These are phyloP conservation scores for Siderastrea radians DNA, from an alignment of 92 coral and sea anemone species.

Conservation along the genomic window DNA sequence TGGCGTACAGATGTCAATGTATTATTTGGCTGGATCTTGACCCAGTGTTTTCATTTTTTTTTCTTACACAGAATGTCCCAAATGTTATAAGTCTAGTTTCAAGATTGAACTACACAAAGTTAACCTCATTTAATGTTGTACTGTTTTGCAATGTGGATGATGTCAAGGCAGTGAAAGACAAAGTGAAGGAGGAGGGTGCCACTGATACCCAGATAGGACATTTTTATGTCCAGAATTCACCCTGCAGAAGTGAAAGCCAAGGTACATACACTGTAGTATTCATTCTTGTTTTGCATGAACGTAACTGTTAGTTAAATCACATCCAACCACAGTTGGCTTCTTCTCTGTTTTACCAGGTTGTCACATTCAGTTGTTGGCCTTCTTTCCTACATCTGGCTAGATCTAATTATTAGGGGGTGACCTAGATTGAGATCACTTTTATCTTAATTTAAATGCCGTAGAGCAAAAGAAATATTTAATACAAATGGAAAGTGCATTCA, in stretches of 20 bases:
- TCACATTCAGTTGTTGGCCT: too few relatives aligned
- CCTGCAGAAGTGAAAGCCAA: constrained; percentile 1
- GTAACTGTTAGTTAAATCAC: too few relatives aligned
- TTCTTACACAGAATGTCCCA: constrained; percentile 5
- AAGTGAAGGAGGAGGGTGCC: constrained; percentile 36
- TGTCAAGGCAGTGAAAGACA: constrained; percentile 16
- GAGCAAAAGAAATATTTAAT: too few relatives aligned
- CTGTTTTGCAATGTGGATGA: constrained; percentile 22
- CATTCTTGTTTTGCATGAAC: background rate
- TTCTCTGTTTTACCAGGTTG: background rate
- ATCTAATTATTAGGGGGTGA: too few relatives aligned
- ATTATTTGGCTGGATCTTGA: too few relatives aligned
- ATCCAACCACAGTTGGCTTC: background rate
- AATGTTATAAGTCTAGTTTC: background rate
- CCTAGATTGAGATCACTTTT: too few relatives aligned
- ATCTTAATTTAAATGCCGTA: too few relatives aligned
- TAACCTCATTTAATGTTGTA: constrained; percentile 15
- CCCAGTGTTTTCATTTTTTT: background rate
- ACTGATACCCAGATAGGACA: constrained; percentile 14
- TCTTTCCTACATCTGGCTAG: too few relatives aligned
- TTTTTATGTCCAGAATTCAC: constrained; percentile 34
- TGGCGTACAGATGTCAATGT: too few relatives aligned
- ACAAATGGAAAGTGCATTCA: too few relatives aligned
- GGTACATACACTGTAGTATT: background rate
- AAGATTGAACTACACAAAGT: constrained; percentile 13